Conservation (phyloP, 2,888 invertebrate species). For the Zele albiditarsus region DNA sequence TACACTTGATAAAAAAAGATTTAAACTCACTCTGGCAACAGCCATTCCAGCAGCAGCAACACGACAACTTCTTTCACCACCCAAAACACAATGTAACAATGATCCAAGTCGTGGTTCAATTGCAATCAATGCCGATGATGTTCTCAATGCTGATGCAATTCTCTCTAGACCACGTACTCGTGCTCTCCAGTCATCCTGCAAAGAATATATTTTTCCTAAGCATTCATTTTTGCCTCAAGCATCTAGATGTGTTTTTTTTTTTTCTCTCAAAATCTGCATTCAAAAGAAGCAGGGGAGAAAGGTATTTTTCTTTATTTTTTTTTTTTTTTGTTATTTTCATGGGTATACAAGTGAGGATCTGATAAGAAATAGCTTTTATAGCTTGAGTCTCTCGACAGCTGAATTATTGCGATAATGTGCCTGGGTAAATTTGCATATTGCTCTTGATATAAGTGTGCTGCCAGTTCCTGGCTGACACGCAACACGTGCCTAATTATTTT, state of each 20-base stretch:
- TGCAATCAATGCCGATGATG: constrained; percentile 74
- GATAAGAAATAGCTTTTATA: constrained; percentile 26
- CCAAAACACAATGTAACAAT: constrained; percentile 78
- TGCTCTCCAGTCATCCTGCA: constrained; percentile 76
- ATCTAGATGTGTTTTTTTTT: neutral
- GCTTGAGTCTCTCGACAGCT: constrained; percentile 21
- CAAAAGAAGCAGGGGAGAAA: neutral
- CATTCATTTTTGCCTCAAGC: neutral
- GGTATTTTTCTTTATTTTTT: constrained; percentile 4
- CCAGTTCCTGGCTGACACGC: constrained; percentile 58
- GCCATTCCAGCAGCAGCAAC: constrained; percentile 73
- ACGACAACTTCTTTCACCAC: constrained; percentile 77
- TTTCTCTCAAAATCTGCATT: neutral
- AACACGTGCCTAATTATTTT: constrained; percentile 68
- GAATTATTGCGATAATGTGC: constrained; percentile 52
- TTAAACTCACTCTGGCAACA: constrained; percentile 64
- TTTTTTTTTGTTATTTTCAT: neutral
- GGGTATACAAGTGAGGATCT: constrained; percentile 11
- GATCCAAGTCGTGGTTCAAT: constrained; percentile 79
- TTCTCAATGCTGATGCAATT: constrained; percentile 75
- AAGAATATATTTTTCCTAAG: neutral
- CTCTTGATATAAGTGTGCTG: constrained; percentile 42
- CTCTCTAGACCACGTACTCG: constrained; percentile 77
- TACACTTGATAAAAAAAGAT: neutral
- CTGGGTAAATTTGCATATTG: constrained; percentile 52